Base-by-base conservation (phyloP, 1,140 invertebrate species). In the Drosophila serrata region DNA sequence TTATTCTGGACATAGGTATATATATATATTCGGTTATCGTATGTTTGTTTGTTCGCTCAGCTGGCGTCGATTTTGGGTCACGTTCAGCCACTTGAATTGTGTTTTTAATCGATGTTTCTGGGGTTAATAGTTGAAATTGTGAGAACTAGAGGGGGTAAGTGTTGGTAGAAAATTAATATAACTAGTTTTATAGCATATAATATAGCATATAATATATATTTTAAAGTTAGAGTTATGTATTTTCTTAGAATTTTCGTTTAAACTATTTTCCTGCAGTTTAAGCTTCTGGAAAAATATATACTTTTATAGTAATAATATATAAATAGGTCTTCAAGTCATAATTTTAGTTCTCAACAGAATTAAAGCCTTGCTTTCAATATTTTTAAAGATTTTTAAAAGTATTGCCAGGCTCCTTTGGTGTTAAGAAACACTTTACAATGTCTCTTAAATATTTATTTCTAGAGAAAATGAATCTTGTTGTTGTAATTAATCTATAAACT, bases 11-110 rank as follows among this genome's bases (percentile, higher is more conserved):
- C 13, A 65, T 13, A 12, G 42, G 27, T 48, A 48, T 39, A 27
- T 58, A 33, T 35, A 24, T 24, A 24, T 24, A 53, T 37, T 53
- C 2, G 51, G 51, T 15, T 35, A 51, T 53, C 35, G 33, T 24
- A 6, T 69, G 12, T 8, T 40, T 58, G 19, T 37, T 70, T 13
- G 15, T 27, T 33, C 19, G 15, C 39, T 45, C 65, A 55, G 65
- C 37, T 67, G 62, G 8, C 1, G 11, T 5, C 8, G 13, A 43
- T 55, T 42, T 51, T 1, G 11, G 22, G 35, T 43, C 60, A 13
- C 37, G 61, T 51, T 69, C 29, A 53, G 24, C 43, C 7, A 9
- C 9, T 17, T n/a, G 27, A 15, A 15, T n/a, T 35, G 12, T 0
- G 7, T 42, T 39, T 42, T 31, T 24, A 63, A 40, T 59, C 53